Evolutionary conservation across 2,888 invertebrate species (phyloP).

Genomic region (Marasmarcha lunaedactyla): DNA sequence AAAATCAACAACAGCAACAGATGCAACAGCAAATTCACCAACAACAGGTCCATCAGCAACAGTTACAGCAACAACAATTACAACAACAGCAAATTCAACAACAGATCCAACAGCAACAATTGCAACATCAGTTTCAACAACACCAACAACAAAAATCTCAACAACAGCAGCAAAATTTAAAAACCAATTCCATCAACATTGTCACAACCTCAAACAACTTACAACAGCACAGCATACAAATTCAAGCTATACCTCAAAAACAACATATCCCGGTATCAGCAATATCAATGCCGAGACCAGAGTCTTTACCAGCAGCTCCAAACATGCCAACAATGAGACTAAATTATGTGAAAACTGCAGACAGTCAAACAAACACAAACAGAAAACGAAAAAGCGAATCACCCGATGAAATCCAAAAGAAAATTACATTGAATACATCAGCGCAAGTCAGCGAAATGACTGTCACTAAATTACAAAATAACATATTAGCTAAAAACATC

Average conservation of each 20-base stretch:
- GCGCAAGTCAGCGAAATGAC: constrained; percentile 14
- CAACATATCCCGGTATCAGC: constrained; percentile 12
- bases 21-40: constrained; percentile 37
- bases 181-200: constrained; percentile 9
- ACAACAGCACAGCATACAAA: no score
- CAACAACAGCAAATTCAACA: neutral
- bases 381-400: constrained; percentile 53
- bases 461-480: constrained; percentile 14
- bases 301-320: no score
- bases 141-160: constrained; percentile 9
- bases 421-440: constrained; percentile 21
- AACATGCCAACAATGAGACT: no score
- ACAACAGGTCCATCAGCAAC: constrained; percentile 21
- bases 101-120: neutral
- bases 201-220: no score
- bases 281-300: constrained; percentile 6
- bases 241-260: constrained; percentile 8
- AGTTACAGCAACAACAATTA: neutral
- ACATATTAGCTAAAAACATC: constrained; percentile 21
- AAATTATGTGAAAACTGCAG: neutral
- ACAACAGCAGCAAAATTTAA: constrained; percentile 10
- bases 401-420: constrained; percentile 38
- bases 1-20: constrained; percentile 19
- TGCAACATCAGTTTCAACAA: constrained; percentile 1
- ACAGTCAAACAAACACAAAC: constrained; percentile 16